phyloP scores from a whole-genome alignment of 2,797 vertebrate genomes.

The Tragelaphus eurycerus region DNA sequence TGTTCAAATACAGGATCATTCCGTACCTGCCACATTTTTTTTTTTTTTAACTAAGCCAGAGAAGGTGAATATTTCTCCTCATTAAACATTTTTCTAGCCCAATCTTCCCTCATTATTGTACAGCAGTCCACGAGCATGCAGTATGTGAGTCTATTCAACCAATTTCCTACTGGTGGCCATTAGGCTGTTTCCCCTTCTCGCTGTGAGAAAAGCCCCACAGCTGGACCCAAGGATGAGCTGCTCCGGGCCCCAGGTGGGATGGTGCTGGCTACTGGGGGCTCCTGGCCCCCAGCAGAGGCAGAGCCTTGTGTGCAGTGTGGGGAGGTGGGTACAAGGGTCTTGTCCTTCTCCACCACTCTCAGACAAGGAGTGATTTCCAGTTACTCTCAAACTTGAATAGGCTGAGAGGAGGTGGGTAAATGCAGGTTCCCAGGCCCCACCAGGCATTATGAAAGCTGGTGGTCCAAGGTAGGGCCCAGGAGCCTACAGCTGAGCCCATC shows the following conservation, averaged over 20 bases:
- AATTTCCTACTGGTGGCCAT: not conserved
- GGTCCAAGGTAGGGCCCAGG: not conserved
- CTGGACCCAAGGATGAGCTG: not conserved
- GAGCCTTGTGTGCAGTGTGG: not conserved
- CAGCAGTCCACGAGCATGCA: fast-evolving
- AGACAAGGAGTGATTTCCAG: not conserved
- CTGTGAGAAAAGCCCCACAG: not conserved
- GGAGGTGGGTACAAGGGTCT: not conserved
- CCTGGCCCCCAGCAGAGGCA: not conserved
- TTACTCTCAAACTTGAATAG: not conserved
- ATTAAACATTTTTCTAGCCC: not conserved
- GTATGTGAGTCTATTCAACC: fast-evolving
- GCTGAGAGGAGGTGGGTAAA: not conserved
- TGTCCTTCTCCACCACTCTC: not conserved
- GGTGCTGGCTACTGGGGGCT: fast-evolving
- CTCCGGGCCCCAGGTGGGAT: not conserved
- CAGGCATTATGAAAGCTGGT: not conserved
- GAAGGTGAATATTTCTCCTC: not conserved
- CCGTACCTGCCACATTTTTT: not conserved
- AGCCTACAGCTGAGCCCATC: not conserved
- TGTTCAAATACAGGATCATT: not conserved
- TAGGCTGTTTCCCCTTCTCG: not conserved
- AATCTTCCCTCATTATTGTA: not conserved
- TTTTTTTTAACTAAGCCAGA: not conserved
- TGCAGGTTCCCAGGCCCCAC: not conserved